These are phyloP conservation scores for Rhaphigaster nebulosa DNA, from an alignment of 2,888 invertebrate species.

Conservation along the genomic window DNA sequence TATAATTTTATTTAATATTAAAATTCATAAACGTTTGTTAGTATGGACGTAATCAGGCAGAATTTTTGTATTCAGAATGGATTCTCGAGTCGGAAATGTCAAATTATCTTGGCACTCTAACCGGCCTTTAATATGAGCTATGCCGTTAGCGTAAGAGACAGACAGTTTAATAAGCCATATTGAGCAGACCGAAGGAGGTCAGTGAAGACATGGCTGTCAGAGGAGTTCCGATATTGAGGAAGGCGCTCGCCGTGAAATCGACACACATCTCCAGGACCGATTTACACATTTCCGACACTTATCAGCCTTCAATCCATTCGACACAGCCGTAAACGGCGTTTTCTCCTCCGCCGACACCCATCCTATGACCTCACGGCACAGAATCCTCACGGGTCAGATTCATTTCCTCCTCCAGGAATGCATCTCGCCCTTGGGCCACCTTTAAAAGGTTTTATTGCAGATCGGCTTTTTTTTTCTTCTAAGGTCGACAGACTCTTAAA, in stretches of 20 bases:
- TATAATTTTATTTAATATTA: too few relatives aligned
- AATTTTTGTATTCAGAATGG: background rate
- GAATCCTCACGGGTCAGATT: background rate
- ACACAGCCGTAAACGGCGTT: constrained; percentile 32
- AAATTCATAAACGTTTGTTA: background rate
- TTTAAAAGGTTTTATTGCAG: constrained; percentile 1
- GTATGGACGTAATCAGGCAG: background rate
- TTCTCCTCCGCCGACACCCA: constrained; percentile 19
- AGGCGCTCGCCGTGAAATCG: constrained; percentile 37
- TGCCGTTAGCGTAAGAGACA: background rate
- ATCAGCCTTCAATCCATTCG: constrained; percentile 48
- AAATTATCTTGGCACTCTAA: background rate
- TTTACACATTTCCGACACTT: constrained; percentile 43
- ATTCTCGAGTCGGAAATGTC: background rate
- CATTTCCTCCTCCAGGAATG: background rate
- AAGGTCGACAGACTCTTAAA: background rate
- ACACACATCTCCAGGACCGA: constrained; percentile 41
- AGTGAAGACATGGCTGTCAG: constrained; percentile 23
- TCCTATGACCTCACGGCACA: background rate
- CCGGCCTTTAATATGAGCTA: background rate
- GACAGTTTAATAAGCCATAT: constrained; percentile 33
- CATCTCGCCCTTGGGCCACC: background rate
- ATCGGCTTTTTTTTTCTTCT: background rate
- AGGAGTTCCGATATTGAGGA: constrained; percentile 15
- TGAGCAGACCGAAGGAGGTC: constrained; percentile 30